phyloP scores from a whole-genome alignment of 2,113 vertebrate genomes.

The Heterotilapia buettikoferi region DNA sequence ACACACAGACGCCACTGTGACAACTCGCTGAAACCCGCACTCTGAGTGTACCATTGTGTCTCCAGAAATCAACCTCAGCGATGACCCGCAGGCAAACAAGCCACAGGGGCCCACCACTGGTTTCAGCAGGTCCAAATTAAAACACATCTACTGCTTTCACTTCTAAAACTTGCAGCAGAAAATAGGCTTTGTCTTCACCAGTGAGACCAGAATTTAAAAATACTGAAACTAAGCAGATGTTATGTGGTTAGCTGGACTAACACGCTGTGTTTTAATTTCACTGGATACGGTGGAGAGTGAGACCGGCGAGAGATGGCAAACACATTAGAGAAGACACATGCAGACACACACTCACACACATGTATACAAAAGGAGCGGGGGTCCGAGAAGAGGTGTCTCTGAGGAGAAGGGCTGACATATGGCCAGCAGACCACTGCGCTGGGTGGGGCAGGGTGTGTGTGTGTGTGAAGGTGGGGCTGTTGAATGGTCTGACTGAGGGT shows the following conservation, averaged over 20 bases:
- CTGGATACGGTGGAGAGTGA: background rate
- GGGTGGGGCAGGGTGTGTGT: constrained; percentile 50
- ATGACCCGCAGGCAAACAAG: background rate
- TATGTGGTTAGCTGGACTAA: constrained; percentile 19
- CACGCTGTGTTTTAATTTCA: background rate
- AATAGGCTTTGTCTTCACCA: background rate
- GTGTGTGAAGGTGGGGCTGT: constrained; percentile 48
- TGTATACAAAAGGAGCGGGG: constrained; percentile 34
- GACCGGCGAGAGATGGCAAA: constrained; percentile 18
- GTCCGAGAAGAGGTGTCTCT: constrained; percentile 49
- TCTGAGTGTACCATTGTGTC: background rate
- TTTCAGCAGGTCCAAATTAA: constrained; percentile 3
- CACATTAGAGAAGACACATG: background rate
- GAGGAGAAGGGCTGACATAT: constrained; percentile 69
- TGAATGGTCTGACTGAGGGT: constrained; percentile 49
- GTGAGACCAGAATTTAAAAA: background rate
- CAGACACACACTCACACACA: constrained; percentile 7
- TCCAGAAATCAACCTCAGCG: background rate
- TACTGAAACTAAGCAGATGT: background rate
- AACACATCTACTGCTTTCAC: background rate
- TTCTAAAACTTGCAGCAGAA: background rate
- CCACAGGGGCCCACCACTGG: background rate
- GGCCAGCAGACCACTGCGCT: constrained; percentile 64
- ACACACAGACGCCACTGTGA: background rate
- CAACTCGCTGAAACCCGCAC: background rate